A percentile compares a stretch with the other conserved stretches of the same genome.
Evolutionary conservation across 2,113 vertebrate species (phyloP).

Genomic region (Calonectris borealis): DNA sequence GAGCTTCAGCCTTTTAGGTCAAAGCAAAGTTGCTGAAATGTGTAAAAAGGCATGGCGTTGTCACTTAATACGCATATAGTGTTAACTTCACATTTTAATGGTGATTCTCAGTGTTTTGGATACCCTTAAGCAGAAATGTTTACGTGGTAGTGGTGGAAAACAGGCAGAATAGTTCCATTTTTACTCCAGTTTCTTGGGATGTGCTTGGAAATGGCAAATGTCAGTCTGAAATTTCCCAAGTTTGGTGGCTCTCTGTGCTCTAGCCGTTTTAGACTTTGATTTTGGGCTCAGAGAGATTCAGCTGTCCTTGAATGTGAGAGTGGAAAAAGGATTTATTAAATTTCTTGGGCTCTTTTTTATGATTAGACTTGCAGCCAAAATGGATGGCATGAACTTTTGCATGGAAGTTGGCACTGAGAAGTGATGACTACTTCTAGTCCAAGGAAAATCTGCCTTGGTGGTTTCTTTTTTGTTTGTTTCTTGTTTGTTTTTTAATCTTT

Average conservation of each 20-base stretch:
- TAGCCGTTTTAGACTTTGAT: neutral
- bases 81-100: neutral
- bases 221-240: neutral
- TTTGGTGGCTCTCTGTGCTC: neutral
- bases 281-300: neutral
- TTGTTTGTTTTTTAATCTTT: neutral
- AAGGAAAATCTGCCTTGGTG: neutral
- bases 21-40: neutral
- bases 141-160: neutral
- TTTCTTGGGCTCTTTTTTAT: neutral
- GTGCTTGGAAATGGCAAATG: neutral
- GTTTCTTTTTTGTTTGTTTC: neutral
- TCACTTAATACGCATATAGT: rapidly evolving
- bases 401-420: neutral
- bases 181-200: neutral
- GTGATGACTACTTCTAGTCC: neutral
- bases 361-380: neutral
- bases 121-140: neutral
- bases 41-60: neutral
- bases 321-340: neutral
- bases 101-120: neutral
- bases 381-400: rapidly evolving
- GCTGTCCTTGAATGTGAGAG: neutral
- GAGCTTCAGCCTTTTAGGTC: neutral
- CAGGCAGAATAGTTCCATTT: neutral